A percentile compares a stretch with the other conserved stretches of the same genome.
Conservation (phyloP, 1,140 invertebrate species). For the Oncopodura yosiiana region DNA sequence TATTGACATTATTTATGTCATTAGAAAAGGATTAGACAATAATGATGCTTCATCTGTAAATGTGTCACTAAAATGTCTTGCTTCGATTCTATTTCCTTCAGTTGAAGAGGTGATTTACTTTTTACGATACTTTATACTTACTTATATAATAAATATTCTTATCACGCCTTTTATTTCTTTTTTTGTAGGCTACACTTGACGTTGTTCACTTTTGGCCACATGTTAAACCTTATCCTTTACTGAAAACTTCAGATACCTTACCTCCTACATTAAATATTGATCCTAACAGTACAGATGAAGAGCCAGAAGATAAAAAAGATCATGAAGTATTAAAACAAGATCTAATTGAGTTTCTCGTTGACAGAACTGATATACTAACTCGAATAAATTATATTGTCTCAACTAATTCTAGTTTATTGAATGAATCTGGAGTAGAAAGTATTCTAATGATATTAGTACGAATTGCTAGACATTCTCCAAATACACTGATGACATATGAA, state of each 20-base stretch:
- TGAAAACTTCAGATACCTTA: too few species aligned
- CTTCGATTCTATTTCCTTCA: constrained; percentile 60
- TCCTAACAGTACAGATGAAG: constrained; percentile 44
- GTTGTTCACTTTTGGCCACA: constrained; percentile 11
- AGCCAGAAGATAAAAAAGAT: constrained; percentile 66
- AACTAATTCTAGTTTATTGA: neutral
- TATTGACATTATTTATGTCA: constrained; percentile 60
- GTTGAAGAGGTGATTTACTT: constrained; percentile 55
- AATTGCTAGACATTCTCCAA: constrained; percentile 40
- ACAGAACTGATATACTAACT: constrained; percentile 30
- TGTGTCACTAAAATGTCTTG: constrained; percentile 59
- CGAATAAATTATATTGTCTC: constrained; percentile 15
- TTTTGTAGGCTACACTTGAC: constrained; percentile 20
- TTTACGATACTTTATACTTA: neutral
- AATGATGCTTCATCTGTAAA: constrained; percentile 59
- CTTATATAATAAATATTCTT: constrained; percentile 2
- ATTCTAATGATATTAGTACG: constrained; percentile 41
- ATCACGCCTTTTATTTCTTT: constrained; percentile 37
- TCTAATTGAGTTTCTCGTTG: constrained; percentile 47
- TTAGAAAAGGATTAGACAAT: constrained; percentile 78
- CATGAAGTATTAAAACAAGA: constrained; percentile 68
- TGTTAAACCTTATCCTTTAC: constrained; percentile 48
- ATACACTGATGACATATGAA: constrained; percentile 36
- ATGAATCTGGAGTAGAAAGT: constrained; percentile 35
- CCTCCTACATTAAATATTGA: constrained; percentile 40